Evolutionary conservation across 2,113 vertebrate genomes (phyloP).

Genomic region (Platanista minor): DNA sequence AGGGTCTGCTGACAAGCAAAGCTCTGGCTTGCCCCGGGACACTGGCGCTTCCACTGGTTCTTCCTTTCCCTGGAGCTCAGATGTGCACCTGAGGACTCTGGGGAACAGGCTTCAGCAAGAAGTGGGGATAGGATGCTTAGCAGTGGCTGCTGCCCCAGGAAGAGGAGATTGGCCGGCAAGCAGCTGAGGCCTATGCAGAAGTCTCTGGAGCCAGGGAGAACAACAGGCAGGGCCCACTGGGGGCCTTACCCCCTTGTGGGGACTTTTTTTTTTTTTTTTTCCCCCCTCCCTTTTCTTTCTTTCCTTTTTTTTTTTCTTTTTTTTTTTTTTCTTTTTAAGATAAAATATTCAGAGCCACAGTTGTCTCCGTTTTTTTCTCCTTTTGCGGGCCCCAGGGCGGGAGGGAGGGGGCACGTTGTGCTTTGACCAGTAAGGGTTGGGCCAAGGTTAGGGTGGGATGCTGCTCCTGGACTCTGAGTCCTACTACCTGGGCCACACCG

Average conservation of each 20-base stretch:
- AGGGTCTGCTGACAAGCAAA: not conserved
- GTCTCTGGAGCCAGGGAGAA: slow-evolving; percentile 18
- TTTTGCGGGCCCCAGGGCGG: not conserved
- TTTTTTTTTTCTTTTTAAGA: slow-evolving; percentile 45
- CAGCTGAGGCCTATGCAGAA: not conserved
- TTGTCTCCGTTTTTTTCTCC: not conserved
- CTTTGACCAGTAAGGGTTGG: not conserved
- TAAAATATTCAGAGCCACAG: slow-evolving; percentile 60
- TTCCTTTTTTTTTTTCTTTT: rapidly evolving
- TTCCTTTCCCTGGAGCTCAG: slow-evolving; percentile 17
- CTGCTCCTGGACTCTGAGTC: not conserved
- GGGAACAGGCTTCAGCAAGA: slow-evolving; percentile 18
- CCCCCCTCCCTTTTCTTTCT: not conserved
- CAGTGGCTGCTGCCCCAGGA: not conserved
- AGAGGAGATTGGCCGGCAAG: not conserved
- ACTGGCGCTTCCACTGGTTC: not conserved
- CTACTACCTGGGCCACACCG: not conserved
- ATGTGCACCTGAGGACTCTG: not conserved
- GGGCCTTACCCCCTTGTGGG: slow-evolving; percentile 21
- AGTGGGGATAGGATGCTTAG: not conserved
- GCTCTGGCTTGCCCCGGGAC: not conserved
- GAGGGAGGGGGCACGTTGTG: not conserved
- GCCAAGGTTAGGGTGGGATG: not conserved
- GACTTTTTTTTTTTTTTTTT: not conserved
- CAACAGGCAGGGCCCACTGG: slow-evolving; percentile 7